Percentiles rank a stretch among this genome's conserved stretches.
phyloP scores from a whole-genome alignment of 2,888 invertebrate species.

The Cephonodes hylas region DNA sequence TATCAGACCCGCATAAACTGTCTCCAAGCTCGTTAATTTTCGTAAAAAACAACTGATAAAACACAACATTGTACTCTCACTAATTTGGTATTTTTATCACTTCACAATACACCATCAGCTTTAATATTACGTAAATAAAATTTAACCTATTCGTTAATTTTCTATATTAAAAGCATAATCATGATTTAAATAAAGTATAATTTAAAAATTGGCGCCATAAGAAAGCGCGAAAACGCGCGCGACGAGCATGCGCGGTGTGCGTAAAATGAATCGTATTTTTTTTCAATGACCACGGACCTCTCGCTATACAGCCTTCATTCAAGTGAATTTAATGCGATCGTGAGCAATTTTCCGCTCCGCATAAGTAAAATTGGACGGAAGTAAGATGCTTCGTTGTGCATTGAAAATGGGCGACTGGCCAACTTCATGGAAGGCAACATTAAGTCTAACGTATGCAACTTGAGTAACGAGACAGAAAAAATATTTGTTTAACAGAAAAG shows the following conservation, averaged over 20 bases:
- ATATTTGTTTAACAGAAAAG: too few relatives aligned
- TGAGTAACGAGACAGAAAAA: too few relatives aligned
- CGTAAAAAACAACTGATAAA: conserved; percentile 44
- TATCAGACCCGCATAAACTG: conserved; percentile 63
- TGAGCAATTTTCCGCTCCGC: conserved; percentile 51
- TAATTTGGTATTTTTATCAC: conserved; percentile 10
- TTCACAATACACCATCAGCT: not conserved
- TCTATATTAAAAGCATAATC: not conserved
- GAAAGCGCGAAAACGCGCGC: conserved; percentile 61
- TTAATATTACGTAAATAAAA: not conserved
- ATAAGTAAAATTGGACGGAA: conserved; percentile 40
- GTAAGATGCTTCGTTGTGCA: conserved; percentile 19
- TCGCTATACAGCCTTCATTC: conserved; percentile 55
- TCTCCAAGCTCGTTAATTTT: conserved; percentile 43
- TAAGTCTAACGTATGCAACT: not conserved
- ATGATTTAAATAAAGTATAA: not conserved
- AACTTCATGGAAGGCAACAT: not conserved
- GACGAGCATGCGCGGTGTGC: conserved; percentile 61
- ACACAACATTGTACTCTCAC: conserved; percentile 31
- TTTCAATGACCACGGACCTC: conserved; percentile 46
- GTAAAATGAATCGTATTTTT: conserved; percentile 59
- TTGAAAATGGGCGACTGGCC: not conserved
- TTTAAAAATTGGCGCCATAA: conserved; percentile 47
- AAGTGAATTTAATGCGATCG: conserved; percentile 41
- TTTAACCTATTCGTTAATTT: not conserved